Percentiles rank a stretch among this genome's conserved stretches.
Conservation (phyloP, 2,797 vertebrate species). For the Arctocebus calabarensis region DNA sequence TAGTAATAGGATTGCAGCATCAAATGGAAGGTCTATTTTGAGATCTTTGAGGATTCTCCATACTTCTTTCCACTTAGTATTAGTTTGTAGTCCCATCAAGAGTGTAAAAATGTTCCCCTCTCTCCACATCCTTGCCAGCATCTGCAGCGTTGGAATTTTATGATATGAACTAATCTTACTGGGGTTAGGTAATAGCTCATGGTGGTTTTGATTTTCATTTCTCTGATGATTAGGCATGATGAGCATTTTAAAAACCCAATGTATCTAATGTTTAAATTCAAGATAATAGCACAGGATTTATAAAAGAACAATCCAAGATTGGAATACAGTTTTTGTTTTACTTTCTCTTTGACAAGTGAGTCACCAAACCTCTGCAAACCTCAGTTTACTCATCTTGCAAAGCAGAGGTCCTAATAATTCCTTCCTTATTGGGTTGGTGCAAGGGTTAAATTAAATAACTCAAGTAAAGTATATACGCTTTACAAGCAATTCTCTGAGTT, state of each 20-base stretch:
- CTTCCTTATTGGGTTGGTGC: neutral
- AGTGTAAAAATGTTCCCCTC: too few species aligned
- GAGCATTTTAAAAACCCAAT: neutral
- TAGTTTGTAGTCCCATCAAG: too few species aligned
- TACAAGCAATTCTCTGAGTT: neutral
- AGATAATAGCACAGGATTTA: neutral
- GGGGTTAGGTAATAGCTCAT: too few species aligned
- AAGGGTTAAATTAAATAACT: constrained; percentile 22
- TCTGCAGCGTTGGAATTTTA: too few species aligned
- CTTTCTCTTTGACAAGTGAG: neutral
- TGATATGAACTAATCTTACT: too few species aligned
- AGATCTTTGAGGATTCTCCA: too few species aligned
- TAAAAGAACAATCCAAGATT: neutral
- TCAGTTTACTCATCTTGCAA: neutral
- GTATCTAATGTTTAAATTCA: constrained; percentile 2
- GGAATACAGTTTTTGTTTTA: neutral
- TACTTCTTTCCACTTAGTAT: too few species aligned
- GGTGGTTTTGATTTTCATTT: too few species aligned
- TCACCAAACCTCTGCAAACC: neutral
- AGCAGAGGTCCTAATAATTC: neutral
- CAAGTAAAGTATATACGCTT: neutral
- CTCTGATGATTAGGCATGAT: too few species aligned
- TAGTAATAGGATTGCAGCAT: too few species aligned
- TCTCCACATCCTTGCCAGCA: too few species aligned
- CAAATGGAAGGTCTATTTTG: too few species aligned